Base-by-base conservation (phyloP, 2,113 vertebrate genomes). In the Phainopepla nitens region DNA sequence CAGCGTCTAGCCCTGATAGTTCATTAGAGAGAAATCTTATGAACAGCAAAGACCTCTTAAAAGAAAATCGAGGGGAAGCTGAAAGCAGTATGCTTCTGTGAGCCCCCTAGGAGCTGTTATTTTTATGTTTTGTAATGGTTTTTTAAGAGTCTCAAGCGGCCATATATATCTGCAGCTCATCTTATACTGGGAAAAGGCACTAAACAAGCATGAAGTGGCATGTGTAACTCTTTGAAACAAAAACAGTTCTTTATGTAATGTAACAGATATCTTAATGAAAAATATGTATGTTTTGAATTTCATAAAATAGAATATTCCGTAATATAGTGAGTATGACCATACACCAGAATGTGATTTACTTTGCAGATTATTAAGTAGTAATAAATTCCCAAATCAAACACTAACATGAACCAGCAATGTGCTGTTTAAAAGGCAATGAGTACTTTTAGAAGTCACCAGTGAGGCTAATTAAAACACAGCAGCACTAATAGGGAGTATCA, bases 41-140 rank as follows among this genome's bases (percentile, higher is more conserved):
- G 13, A 17, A 19, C 22, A 70, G 36, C 2, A 8, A 79, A 68
- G 25, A 49, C 6, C 8, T 8, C 25, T 92, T 44, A 28, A 51
- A 62, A 10, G 12, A 75, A 87, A 90, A 71, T 31, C 0, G 0
- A 15, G 16, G 2, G 0, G 1, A 75, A 5, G 13, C 18, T 89
- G 28, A 61, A 87, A 58, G 13, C 12, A 51, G 15, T 16, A 18
- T 41, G 2, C 53, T 89, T 81, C 47, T 8, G 1, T 50, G 12
- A 62, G 47, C n/a, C 15, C 10, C 13, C 33, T 29, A 61, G 25
- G 9, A 91, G 10, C 27, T 45, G 11, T 23, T 61, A 73, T 57
- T 91, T 89, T 61, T 39, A 29, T 36, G n/a, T 57, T 87, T 73
- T 31, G 12, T 42, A 58, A 33, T 11, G 16, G 4, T 75, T 66